Percentiles rank a stretch among this genome's conserved stretches.
Conservation (phyloP, 2,888 invertebrate species). For the Pheosia tremula region DNA sequence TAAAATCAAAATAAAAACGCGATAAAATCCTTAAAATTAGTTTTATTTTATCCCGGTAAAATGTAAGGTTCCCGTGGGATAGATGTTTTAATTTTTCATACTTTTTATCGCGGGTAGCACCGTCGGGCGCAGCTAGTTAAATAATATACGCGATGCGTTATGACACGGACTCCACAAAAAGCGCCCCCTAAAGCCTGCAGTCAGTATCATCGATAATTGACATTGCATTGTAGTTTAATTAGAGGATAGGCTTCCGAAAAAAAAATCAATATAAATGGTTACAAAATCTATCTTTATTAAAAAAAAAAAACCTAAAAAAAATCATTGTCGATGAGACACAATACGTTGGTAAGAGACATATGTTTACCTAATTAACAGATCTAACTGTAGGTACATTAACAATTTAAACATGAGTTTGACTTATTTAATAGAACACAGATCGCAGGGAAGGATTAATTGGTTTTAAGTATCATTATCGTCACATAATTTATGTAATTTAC, state of each 20-base stretch:
- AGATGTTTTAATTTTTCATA: no score
- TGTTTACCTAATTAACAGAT: not conserved
- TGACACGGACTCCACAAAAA: no score
- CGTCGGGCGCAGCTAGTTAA: no score
- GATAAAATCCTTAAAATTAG: no score
- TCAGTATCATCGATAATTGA: no score
- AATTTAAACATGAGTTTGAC: not conserved
- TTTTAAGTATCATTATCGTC: not conserved
- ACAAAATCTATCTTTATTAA: conserved; percentile 55
- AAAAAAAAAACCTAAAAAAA: conserved; percentile 33
- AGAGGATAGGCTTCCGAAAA: conserved; percentile 10
- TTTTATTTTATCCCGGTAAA: no score
- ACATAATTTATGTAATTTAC: no score
- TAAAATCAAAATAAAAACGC: no score
- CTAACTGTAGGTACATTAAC: not conserved
- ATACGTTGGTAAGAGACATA: not conserved
- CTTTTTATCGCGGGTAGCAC: no score
- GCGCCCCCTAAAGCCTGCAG: no score
- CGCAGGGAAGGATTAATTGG: not conserved
- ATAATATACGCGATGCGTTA: not conserved
- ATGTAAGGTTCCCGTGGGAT: no score
- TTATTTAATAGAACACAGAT: not conserved
- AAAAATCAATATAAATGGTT: conserved; percentile 31
- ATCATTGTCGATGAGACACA: not conserved
- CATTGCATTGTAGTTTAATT: no score